Evolutionary conservation across 2,797 vertebrate genomes (phyloP), one percentile per base, ranked within the genome.

Genomic region (Xiphorhynchus erythropygius): DNA sequence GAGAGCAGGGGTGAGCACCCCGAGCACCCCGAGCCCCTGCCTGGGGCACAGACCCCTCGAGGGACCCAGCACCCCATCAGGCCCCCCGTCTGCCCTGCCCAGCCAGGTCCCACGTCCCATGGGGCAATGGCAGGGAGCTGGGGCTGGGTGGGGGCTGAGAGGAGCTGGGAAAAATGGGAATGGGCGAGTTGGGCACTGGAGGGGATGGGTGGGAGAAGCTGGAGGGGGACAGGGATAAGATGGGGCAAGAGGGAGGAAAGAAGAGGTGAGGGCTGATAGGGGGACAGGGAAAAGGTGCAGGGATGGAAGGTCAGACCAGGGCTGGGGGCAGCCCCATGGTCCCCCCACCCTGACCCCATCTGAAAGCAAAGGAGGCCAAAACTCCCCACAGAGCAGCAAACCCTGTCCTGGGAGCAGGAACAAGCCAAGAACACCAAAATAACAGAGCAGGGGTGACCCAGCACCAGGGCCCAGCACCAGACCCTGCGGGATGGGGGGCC

Each of bases 401-500:
- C 10, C 30, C 70, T 1, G 1, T 21, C 5, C 14, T 10, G 60
- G 64, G 64, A 49, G 42, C 33, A 3, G 32, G 35, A 32, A 37
- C 11, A 28, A 79, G 7, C 2, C 4, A 49, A 52, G n/a, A 64
- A 16, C 41, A 63, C 74, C 63, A 25, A 35, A 93, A 22, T 3
- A 27, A 7, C 3, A 0, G 5, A 30, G 17, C 10, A 33, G n/a
- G 44, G 63, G 39, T 3, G 17, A 37, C 3, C 68, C 0, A 0
- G 33, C 44, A 62, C 63, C 17, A 13, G 68, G 3, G 59, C 1
- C 64, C 70, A 57, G 37, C 79, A 27, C 47, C 0, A 0, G 62
- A 24, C 35, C 35, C 37, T 1, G 46, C 0, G 0, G 62, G 46
- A 18, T 18, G 6, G 11, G 53, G 44, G n/a, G 15, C 4, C 1